These are phyloP conservation scores for Salticus scenicus DNA, from an alignment of 2,888 invertebrate genomes.

Conservation along the genomic window DNA sequence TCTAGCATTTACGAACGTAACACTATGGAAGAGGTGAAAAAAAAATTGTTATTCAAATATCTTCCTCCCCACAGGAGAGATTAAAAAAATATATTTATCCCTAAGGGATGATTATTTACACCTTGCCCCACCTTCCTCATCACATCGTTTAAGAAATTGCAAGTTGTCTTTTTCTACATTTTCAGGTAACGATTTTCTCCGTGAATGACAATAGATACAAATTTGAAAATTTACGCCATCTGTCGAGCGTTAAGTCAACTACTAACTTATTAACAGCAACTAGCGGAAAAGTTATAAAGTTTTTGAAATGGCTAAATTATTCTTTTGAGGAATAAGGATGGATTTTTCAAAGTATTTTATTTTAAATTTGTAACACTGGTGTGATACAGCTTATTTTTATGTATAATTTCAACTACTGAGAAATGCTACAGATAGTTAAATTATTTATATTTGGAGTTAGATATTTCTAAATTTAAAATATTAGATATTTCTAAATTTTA, in stretches of 20 bases:
- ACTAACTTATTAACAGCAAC: not conserved
- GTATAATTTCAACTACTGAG: too few species aligned
- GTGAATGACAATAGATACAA: not conserved
- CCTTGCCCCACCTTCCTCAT: not conserved
- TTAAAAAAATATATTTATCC: constrained; percentile 6
- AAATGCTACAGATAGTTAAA: too few species aligned
- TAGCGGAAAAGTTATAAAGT: too few species aligned
- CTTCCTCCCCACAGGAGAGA: constrained; percentile 6
- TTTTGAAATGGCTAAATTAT: too few species aligned
- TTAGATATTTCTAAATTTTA: too few species aligned
- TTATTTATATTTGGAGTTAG: too few species aligned
- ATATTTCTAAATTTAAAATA: too few species aligned
- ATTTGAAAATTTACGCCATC: constrained; percentile 30
- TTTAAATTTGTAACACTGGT: too few species aligned
- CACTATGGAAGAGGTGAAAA: not conserved
- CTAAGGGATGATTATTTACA: constrained; percentile 35
- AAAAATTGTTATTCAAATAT: not conserved
- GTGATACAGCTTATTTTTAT: too few species aligned
- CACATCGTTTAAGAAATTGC: constrained; percentile 26
- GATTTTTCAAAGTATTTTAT: too few species aligned
- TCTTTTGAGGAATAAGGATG: too few species aligned
- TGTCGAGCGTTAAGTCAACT: constrained; percentile 14
- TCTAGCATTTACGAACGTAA: not conserved
- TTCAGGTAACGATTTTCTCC: not conserved
- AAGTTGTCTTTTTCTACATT: not conserved